Evolutionary conservation across 2,888 invertebrate genomes (phyloP), one percentile per base, ranked within the genome.

Genomic region (Megastigmus dorsalis): DNA sequence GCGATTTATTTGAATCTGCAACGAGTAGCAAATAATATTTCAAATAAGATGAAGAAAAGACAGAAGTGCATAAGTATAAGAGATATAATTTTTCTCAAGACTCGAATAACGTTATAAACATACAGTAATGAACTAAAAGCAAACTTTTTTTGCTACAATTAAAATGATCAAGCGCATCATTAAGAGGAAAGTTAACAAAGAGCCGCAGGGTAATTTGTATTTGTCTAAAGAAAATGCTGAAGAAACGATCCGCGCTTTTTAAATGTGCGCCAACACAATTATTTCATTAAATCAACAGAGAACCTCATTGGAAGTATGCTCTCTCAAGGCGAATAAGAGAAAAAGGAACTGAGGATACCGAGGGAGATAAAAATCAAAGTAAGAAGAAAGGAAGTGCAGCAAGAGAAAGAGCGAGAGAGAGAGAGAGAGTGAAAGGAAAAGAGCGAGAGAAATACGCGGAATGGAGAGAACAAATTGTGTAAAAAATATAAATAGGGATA

Each of bases 211-310:
- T 36, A 50, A 36, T 63, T 63, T 28, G n/a, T 50, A 50, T 50
- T 48, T 63, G 50, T 63, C 50, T 3, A 23, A 50, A 48, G 36
- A 9, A 36, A 50, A 50, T 1, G 36, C 23, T 36, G 63, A 33
- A 20, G 50, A 20, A 63, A 23, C 48, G 50, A 38, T 57, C 50
- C 48, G 23, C 13, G 63, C 23, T 50, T 63, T 63, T 63, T 50
- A 50, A 63, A 63, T 50, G 36, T 23, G 5, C 50, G 48, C 23
- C 50, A 50, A 50, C 50, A 15, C 63, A 63, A 63, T 63, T 63
- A 63, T 63, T 63, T 63, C 63, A 63, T 63, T 50, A 50, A 63
- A 50, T 50, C 50, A 63, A 63, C 36, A 63, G 63, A 63, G 50
- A 48, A 36, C 20, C 33, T 55, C 36, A 13, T 55, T 23, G 41